Evolutionary conservation across 1,140 invertebrate species (phyloP).

Genomic region (Parapsyche elsis): DNA sequence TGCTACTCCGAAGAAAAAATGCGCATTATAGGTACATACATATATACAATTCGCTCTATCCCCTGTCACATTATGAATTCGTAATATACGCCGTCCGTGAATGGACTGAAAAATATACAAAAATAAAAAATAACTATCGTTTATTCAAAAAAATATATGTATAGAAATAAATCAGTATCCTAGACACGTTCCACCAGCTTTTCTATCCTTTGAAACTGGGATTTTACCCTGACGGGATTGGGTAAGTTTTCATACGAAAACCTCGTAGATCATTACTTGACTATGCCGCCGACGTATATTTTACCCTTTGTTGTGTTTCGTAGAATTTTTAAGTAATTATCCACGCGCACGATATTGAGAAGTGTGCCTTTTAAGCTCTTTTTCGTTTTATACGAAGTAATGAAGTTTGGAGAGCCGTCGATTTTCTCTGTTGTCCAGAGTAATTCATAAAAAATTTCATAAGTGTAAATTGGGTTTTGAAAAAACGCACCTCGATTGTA

Average conservation of each 20-base stretch:
- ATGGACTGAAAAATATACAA: not conserved
- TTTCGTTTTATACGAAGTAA: not conserved
- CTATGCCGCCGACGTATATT: not conserved
- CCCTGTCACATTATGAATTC: not conserved
- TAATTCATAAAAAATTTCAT: not conserved
- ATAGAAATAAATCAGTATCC: constrained; percentile 3
- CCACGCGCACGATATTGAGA: not conserved
- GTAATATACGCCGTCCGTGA: not conserved
- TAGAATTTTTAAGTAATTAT: constrained; percentile 14
- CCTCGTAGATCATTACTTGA: not conserved
- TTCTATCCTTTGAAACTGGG: constrained; percentile 13
- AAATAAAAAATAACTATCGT: not conserved
- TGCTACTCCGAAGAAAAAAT: too few relatives aligned
- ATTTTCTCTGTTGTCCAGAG: not conserved
- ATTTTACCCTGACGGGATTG: constrained; percentile 5
- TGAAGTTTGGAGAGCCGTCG: not conserved
- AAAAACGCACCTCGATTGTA: not conserved
- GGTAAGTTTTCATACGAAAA: constrained; percentile 27
- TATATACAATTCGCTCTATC: not conserved
- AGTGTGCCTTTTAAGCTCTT: too few relatives aligned
- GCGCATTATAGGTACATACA: too few relatives aligned
- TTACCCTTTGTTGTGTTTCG: constrained; percentile 20
- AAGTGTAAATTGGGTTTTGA: not conserved
- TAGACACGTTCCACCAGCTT: constrained; percentile 11
- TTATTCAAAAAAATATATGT: not conserved